Percentiles rank a stretch among this genome's conserved stretches.
These are phyloP conservation scores for Buceros bicornis DNA, from an alignment of 2,797 vertebrate species.

Conservation along the genomic window DNA sequence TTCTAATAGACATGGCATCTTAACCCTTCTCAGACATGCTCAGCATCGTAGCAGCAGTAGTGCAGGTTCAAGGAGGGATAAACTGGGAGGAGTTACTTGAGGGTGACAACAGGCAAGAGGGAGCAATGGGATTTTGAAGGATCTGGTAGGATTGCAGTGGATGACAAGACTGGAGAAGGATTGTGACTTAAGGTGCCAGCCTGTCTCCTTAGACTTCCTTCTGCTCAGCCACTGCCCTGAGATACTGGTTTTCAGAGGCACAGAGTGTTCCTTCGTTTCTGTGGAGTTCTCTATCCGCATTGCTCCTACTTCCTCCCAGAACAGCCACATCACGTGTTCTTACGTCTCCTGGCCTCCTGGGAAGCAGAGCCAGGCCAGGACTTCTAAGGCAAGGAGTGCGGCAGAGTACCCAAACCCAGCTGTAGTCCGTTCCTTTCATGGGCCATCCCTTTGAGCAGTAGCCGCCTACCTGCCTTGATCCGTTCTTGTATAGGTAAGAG, in stretches of 20 bases:
- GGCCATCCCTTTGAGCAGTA: not conserved
- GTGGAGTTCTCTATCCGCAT: not conserved
- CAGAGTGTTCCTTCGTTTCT: not conserved
- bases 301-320: not conserved
- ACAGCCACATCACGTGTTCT: not conserved
- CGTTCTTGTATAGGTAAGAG: not conserved
- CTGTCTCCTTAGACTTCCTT: not conserved
- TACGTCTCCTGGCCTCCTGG: not conserved
- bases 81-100: not conserved
- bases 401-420: not conserved
- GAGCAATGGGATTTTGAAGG: not conserved
- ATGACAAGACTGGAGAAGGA: not conserved
- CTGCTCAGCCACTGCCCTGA: not conserved
- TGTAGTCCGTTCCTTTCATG: not conserved
- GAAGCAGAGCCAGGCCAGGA: not conserved
- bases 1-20: not conserved
- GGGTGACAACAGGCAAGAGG: not conserved
- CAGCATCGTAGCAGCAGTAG: not conserved
- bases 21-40: not conserved
- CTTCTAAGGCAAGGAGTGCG: not conserved
- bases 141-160: not conserved
- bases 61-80: not conserved
- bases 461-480: not conserved
- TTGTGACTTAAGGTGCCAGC: not conserved
- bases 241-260: not conserved